Evolutionary conservation across 2,113 vertebrate genomes (phyloP).

Genomic region (Burhinus oedicnemus): DNA sequence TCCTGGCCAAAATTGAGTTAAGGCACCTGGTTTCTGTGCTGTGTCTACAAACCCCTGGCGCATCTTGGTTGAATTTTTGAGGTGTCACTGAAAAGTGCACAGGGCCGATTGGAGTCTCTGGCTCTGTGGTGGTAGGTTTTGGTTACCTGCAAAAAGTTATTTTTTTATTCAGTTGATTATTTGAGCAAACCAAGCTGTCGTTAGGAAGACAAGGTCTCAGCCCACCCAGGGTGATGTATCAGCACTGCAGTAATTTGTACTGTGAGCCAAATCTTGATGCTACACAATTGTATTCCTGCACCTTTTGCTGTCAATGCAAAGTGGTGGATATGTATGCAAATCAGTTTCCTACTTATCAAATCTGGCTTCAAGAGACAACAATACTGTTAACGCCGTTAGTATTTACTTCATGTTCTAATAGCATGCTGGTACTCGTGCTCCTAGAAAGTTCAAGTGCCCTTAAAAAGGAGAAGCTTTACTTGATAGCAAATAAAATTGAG

Average conservation of each 20-base stretch:
- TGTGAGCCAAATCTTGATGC: background rate
- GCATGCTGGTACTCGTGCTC: background rate
- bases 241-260: background rate
- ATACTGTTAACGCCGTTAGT: background rate
- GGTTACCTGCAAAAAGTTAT: background rate
- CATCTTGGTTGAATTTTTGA: background rate
- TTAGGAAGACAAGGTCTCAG: background rate
- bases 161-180: background rate
- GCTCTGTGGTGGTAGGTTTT: background rate
- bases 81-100: background rate
- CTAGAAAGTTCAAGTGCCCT: background rate
- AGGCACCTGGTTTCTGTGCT: background rate
- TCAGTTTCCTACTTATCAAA: background rate
- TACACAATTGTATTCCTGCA: accelerated
- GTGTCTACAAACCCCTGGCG: background rate
- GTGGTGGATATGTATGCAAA: background rate
- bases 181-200: background rate
- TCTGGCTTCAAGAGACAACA: background rate
- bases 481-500: background rate
- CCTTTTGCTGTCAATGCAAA: background rate
- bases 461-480: background rate
- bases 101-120: background rate
- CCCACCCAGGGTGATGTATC: background rate
- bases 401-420: background rate
- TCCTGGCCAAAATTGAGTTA: background rate